These are phyloP conservation scores for Dicrostonyx torquatus DNA, from an alignment of 2,797 vertebrate species.

Conservation along the genomic window DNA sequence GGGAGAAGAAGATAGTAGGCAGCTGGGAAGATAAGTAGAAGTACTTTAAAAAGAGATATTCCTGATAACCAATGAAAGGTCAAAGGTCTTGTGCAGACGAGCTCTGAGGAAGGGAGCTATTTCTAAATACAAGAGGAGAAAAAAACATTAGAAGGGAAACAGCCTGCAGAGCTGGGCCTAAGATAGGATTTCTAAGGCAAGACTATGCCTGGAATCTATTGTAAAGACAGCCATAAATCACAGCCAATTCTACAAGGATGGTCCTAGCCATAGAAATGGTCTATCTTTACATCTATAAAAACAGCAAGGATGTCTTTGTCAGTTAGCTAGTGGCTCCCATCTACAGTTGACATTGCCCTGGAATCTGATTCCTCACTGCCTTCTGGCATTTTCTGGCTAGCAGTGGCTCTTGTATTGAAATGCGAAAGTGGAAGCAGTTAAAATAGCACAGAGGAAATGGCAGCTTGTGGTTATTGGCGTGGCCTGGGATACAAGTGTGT, in stretches of 20 bases:
- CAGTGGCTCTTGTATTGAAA: slow-evolving; percentile 50
- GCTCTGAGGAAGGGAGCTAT: neutral
- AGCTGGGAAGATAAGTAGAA: neutral
- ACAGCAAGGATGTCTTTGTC: slow-evolving; percentile 56
- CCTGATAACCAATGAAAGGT: neutral
- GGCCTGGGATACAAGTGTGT: neutral
- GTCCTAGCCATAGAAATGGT: neutral
- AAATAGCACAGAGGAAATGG: slow-evolving; percentile 67
- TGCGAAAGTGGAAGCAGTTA: slow-evolving; percentile 28
- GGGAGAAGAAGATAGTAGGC: neutral
- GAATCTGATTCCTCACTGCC: slow-evolving; percentile 25
- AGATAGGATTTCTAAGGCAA: neutral
- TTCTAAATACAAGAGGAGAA: slow-evolving; percentile 3
- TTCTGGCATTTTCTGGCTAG: slow-evolving; percentile 74
- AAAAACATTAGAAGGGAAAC: neutral
- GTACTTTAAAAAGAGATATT: neutral
- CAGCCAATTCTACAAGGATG: slow-evolving; percentile 10
- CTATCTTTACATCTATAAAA: slow-evolving; percentile 54
- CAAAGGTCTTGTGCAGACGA: neutral
- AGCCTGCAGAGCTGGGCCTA: neutral
- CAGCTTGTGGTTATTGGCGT: neutral
- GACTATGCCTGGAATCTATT: neutral
- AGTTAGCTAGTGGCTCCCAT: slow-evolving; percentile 43
- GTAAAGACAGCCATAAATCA: neutral
- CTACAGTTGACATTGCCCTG: slow-evolving; percentile 54